These are phyloP conservation scores for Sialis fuliginosa DNA, from an alignment of 2,888 invertebrate species.

Conservation along the genomic window DNA sequence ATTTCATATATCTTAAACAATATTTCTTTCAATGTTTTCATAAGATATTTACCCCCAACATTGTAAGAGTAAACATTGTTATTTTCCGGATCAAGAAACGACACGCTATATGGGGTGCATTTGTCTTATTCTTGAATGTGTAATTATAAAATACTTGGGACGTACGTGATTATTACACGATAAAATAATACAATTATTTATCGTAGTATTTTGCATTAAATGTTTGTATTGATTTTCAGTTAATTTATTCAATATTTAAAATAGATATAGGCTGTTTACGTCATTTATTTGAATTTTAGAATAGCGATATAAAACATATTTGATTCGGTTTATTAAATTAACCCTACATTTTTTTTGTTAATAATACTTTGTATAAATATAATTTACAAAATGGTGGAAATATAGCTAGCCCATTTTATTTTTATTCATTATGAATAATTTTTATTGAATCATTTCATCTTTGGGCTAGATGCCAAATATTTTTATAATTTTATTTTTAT, in stretches of 20 bases:
- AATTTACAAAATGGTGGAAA: no score
- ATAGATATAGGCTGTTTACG: not conserved
- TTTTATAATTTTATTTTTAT: no score
- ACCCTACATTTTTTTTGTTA: no score
- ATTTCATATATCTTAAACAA: no score
- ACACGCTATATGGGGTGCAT: conserved; percentile 16
- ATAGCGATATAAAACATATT: no score
- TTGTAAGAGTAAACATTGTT: conserved; percentile 6
- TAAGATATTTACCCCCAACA: conserved; percentile 5
- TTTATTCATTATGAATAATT: no score
- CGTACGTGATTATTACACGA: conserved; percentile 6
- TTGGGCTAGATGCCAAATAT: no score
- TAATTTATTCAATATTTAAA: conserved; percentile 15
- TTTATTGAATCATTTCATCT: no score
- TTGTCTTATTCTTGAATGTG: conserved; percentile 10
- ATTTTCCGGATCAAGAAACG: conserved; percentile 14
- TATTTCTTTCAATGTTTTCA: not conserved
- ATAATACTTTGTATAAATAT: no score
- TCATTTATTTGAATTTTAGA: not conserved
- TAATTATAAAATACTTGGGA: conserved; percentile 8
- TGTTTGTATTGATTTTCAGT: conserved; percentile 26
- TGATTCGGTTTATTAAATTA: no score
- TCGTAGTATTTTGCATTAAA: conserved; percentile 29
- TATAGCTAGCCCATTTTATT: no score
- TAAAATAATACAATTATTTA: conserved; percentile 26